Conservation (phyloP, 2,888 invertebrate species). For the Caenorhabditis doughertyi region DNA sequence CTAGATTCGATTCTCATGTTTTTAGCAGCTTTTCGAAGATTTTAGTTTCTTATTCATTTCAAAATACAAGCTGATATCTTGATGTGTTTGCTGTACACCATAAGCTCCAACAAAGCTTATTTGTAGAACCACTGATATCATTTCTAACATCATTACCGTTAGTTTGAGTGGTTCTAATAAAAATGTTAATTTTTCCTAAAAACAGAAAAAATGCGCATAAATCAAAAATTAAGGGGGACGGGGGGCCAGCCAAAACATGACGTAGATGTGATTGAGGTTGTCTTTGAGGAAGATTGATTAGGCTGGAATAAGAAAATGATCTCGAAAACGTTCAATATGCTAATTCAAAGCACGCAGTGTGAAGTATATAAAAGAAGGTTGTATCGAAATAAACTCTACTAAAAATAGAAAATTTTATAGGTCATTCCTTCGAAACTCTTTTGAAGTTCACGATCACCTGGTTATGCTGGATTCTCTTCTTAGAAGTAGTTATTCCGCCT, state of each 20-base stretch:
- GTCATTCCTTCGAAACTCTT: neutral
- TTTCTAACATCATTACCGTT: neutral
- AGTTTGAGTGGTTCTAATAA: neutral
- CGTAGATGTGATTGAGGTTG: constrained; percentile 8
- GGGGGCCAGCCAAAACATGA: too few species aligned
- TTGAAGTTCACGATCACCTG: neutral
- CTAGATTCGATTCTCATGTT: neutral
- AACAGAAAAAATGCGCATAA: neutral
- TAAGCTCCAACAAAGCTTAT: too few species aligned
- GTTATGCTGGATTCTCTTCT: neutral
- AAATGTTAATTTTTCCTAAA: neutral
- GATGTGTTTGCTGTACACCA: too few species aligned
- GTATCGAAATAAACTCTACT: neutral
- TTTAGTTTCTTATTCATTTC: too few species aligned
- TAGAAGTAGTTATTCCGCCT: too few species aligned
- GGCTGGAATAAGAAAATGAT: constrained; percentile 1
- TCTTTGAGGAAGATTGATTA: constrained; percentile 30
- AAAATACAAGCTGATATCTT: too few species aligned
- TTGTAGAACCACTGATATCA: neutral
- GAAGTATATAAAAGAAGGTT: too few species aligned
- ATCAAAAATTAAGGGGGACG: neutral
- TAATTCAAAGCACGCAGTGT: too few species aligned
- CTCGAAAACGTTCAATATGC: constrained; percentile 22
- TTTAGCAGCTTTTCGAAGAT: neutral
- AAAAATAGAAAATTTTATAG: neutral